phyloP scores from a whole-genome alignment of 2,113 vertebrate species.

The Sinocyclocheilus maitianheensis region DNA sequence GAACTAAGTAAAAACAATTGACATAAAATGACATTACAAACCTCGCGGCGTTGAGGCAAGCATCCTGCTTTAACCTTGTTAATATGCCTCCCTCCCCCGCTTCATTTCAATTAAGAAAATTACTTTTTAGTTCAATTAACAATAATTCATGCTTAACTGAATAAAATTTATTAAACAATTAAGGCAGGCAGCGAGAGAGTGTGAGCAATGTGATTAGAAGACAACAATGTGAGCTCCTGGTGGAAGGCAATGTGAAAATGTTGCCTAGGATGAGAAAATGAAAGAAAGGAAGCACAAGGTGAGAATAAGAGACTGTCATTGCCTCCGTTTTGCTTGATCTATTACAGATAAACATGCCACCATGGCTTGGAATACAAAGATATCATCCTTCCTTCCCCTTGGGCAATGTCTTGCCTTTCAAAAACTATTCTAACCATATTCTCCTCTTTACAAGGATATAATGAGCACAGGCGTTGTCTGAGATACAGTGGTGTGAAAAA shows the following conservation, averaged over 20 bases:
- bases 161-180: slow-evolving; percentile 81
- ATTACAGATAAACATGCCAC: slow-evolving; percentile 17
- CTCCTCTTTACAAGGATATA: not conserved
- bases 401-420: slow-evolving; percentile 26
- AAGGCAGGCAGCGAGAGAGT: slow-evolving; percentile 63
- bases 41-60: slow-evolving; percentile 25
- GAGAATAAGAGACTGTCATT: not conserved
- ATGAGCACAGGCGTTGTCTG: not conserved
- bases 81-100: slow-evolving; percentile 67
- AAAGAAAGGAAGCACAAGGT: not conserved
- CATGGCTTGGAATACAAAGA: slow-evolving; percentile 30
- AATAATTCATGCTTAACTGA: slow-evolving; percentile 80
- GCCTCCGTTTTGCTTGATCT: not conserved
- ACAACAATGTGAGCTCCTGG: slow-evolving; percentile 27
- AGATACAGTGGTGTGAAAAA: not conserved
- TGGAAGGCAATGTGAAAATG: slow-evolving; percentile 33
- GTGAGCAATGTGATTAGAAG: slow-evolving; percentile 43
- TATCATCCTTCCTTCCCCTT: slow-evolving; percentile 8
- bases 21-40: slow-evolving; percentile 27
- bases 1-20: slow-evolving; percentile 10
- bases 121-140: slow-evolving; percentile 81
- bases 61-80: slow-evolving; percentile 64
- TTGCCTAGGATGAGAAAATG: not conserved
- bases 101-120: slow-evolving; percentile 80
- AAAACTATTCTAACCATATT: slow-evolving; percentile 15